These are phyloP conservation scores for Penaeus indicus DNA, from an alignment of 1,140 invertebrate genomes.

Conservation along the genomic window DNA sequence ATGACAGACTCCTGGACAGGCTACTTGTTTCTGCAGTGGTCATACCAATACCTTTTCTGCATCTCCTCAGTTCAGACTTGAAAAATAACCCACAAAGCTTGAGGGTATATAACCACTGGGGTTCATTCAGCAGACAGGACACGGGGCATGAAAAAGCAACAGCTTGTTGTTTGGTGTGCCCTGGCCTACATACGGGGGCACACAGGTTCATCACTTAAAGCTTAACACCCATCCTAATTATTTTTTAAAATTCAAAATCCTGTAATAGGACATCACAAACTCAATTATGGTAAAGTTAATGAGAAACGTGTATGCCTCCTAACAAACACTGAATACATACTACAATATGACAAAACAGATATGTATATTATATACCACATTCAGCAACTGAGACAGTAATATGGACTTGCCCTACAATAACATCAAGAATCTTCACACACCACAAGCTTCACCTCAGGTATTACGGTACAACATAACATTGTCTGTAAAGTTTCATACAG, in stretches of 20 bases:
- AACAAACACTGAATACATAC: constrained; percentile 59
- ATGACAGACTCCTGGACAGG: constrained; percentile 51
- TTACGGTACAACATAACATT: constrained; percentile 8
- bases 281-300: constrained; percentile 46
- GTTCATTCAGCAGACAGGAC: constrained; percentile 42
- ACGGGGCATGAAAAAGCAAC: constrained; percentile 41
- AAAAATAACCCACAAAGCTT: constrained; percentile 38
- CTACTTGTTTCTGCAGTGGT: constrained; percentile 51
- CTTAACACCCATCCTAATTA: constrained; percentile 50
- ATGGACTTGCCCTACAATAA: constrained; percentile 47
- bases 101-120: constrained; percentile 41
- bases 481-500: constrained; percentile 18
- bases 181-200: constrained; percentile 22
- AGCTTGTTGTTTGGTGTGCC: constrained; percentile 37
- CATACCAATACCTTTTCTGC: constrained; percentile 40
- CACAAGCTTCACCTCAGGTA: not conserved
- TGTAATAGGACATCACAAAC: constrained; percentile 34
- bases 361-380: constrained; percentile 62
- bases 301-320: constrained; percentile 54
- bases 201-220: constrained; percentile 39
- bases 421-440: constrained; percentile 32
- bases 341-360: constrained; percentile 63
- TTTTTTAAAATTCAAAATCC: constrained; percentile 50
- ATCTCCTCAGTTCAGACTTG: constrained; percentile 49
- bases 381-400: constrained; percentile 56